Evolutionary conservation across 2,888 invertebrate species (phyloP), one percentile per base, ranked within the genome.

Genomic region (Orthosia incerta): DNA sequence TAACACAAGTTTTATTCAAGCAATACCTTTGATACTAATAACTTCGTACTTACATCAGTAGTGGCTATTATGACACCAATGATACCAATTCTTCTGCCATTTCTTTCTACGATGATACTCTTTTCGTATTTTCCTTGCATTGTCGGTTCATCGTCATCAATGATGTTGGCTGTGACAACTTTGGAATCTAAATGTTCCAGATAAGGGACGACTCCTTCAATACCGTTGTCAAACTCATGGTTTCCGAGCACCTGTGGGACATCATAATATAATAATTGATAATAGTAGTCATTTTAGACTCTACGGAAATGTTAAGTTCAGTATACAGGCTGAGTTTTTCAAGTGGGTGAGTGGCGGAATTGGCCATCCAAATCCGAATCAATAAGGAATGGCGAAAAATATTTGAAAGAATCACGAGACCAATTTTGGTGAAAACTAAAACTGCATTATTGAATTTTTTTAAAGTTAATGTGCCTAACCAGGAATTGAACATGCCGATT

Each of bases 171-270:
- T 16, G 98, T 97, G 4, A 98, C 96, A 18, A 98, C 97, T 4
- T 97, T 97, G 7, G 97, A 97, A 0, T 97, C 93, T n/a, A 98
- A 89, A 59, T 95, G 90, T 86, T 97, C 87, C 15, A 99, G 90
- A 89, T 98, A 98, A 0, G 98, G 98, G 0, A 97, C 97, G 0
- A 98, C 94, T 3, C 98, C 98, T 51, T 94, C 97, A 1, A 98
- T 95, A 0, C 97, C 97, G 83, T 98, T 97, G 90, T 99, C 99
- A 86, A 99, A 99, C 90, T 99, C 98, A 89, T 99, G 98, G 90
- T 98, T 98, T 2, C 98, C 98, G 56, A 98, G 91, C 0, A 98
- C 98, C 98, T 98, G 90, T 39, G 11, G 13, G 51, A 48, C 5
- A 16, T 39, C 1, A 39, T 9, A 9, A 39, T 39, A 39, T 39